Evolutionary conservation across 1,140 invertebrate species (phyloP), one percentile per base, ranked within the genome.

Genomic region (Kradibia gibbosae): DNA sequence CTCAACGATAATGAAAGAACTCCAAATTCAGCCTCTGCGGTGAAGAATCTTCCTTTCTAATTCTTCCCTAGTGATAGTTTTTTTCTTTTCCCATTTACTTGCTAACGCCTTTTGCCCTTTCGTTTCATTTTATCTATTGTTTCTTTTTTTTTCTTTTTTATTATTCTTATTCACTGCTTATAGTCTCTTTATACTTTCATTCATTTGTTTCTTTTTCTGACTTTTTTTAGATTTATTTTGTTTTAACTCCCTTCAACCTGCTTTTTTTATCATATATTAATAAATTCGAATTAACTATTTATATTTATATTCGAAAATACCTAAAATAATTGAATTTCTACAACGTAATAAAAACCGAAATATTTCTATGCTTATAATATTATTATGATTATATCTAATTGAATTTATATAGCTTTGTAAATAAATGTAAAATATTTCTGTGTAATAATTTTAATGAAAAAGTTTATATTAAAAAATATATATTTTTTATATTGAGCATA

Each of bases 1-100:
- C 80, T 82, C 50, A 73, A 80, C 84, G 70, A 78, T 87, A 87
- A 88, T 88, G 86, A 88, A 88, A 86, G 86, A 87, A 87, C 86
- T 86, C 80, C 75, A 87, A 87, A 87, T 83, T 85, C 82, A 70
- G 83, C 84, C 81, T 80, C 76, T 83, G 31, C 5, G 48, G 48
- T 73, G n/a, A 53, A 73, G 78, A 60, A 77, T 48, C 57, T 48
- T 65, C 57, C 75, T 50, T 77, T 77, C 42, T 65, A 71, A 80
- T 78, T 82, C 79, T 39, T 25, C 48, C 67, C 67, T 83, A 70
- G 80, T 78, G 53, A 67, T 48, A 70, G 45, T 50, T 82, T 83
- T 79, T 78, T 70, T 81, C 70, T 48, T 76, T 62, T 45, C 31
- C n/a, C 55, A 67, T 7, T 50, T 45, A 34, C 67, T 83, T 83